Base-by-base conservation (phyloP, 2,888 invertebrate genomes). In the Psylliodes chrysocephalus region DNA sequence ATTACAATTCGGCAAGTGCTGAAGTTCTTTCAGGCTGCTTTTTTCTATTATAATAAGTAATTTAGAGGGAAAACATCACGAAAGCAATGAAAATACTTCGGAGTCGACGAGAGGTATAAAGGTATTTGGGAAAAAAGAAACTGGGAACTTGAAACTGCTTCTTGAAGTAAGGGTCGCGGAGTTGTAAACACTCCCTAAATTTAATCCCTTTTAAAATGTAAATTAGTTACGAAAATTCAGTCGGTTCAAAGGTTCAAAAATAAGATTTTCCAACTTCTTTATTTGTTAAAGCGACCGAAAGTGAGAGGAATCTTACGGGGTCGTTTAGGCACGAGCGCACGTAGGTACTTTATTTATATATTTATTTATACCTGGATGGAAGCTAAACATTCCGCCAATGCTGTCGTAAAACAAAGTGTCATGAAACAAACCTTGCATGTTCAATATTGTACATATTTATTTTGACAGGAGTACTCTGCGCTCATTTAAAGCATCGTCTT, bases 201-300 rank as follows among this genome's bases (percentile, higher is more conserved):
- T 52, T 52, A 35, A 55, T 17, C 57, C 57, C 44, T 44, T 63
- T 57, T 63, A 52, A 63, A 63, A 63, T 63, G 63, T 22, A 63
- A 63, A 63, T 63, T 56, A 33, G 52, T 57, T 18, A 22, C 7
- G 35, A 51, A 46, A 63, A 63, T 63, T 63, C 63, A 62, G 56
- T 63, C 33, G 35, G 44, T 57, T 52, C 44, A 51, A 52, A 63
- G 35, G 44, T 57, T 52, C 44, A 51, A 52, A 63, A 42, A 46
- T 44, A 51, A 56, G 51, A 46, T 56, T 46, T 35, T 18, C 25
- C 25, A 57, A 35, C 28, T 59, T 40, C 28, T 59, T 49, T 40
- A 59, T 59, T 59, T 51, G 59, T 40, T 51, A 51, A 44, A 56
- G 42, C 40, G 51, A 51, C 17, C 44, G 54, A 5, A 42, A 42